These are phyloP conservation scores for Galaxias olidus DNA, from an alignment of 2,797 vertebrate genomes.

Conservation along the genomic window DNA sequence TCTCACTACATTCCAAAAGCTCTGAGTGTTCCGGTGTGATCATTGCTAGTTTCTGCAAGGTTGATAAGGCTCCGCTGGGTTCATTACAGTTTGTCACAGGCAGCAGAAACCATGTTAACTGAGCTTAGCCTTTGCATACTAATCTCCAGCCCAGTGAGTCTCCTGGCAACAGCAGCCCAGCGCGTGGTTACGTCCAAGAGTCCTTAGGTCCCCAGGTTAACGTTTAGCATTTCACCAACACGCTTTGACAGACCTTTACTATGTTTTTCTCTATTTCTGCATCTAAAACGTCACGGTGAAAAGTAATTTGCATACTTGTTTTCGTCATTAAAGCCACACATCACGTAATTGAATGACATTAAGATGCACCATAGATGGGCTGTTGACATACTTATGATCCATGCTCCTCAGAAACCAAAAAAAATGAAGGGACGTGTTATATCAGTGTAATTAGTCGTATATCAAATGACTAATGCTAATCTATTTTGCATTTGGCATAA, in stretches of 20 bases:
- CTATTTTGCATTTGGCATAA: conserved; percentile 1
- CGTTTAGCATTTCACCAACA: conserved; percentile 33
- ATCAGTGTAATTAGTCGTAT: conserved; percentile 8
- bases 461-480: not conserved
- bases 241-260: conserved; percentile 2
- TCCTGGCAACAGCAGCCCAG: conserved; percentile 46
- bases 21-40: conserved; percentile 44
- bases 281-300: not conserved
- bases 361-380: conserved; percentile 8
- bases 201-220: not conserved
- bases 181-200: conserved; percentile 44
- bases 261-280: not conserved
- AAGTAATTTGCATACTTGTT: conserved; percentile 12
- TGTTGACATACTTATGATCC: conserved; percentile 8
- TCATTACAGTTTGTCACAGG: conserved; percentile 62
- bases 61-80: conserved; percentile 61
- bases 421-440: conserved; percentile 3
- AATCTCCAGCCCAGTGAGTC: conserved; percentile 56
- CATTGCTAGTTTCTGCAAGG: conserved; percentile 47
- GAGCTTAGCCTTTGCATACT: conserved; percentile 68
- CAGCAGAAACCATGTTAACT: conserved; percentile 56
- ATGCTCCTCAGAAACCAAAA: conserved; percentile 16
- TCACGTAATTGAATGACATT: conserved; percentile 32
- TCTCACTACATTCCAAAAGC: conserved; percentile 19
- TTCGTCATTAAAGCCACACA: conserved; percentile 44